Base-by-base conservation (phyloP, 2,113 vertebrate species). In the Motacilla alba region DNA sequence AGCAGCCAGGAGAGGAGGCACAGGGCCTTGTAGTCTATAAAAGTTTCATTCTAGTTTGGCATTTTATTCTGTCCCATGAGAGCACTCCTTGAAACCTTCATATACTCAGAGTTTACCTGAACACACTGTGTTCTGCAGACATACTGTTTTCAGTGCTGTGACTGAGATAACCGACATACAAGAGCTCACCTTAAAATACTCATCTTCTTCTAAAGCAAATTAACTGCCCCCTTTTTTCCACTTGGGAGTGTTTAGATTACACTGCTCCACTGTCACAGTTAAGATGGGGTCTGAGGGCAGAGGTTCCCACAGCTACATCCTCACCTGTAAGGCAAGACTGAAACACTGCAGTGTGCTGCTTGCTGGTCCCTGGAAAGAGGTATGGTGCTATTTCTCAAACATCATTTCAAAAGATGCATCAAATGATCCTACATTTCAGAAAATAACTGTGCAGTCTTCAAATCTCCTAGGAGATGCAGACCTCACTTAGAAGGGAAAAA, bases 381-480 rank as follows among this genome's bases (percentile, higher is more conserved):
- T 35, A 30, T 17, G 27, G 37, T 39, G 44, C 31, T 52, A 55
- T 33, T 88, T 83, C 56, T 83, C 64, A 75, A 66, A 56, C 11
- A 64, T 19, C 10, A 6, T 53, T 90, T 72, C 82, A 87, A 77
- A 83, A 74, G 37, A 89, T 1, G 1, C 43, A 80, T 26, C 50
- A 83, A 85, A 74, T 74, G 4, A 92, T 55, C 56, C 35, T 56
- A 1, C 31, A 89, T 76, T 83, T 86, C 88, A 90, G 56, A 88
- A 83, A 93, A 93, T n/a, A 94, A 86, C 87, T 78, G 59, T 15
- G 46, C 64, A 78, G 30, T 39, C 56, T 68, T 81, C 55, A 86
- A 77, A 77, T 92, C 83, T 94, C 87, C 82, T 92, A 94, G 90
- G 89, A 96, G 83, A 87, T 78, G 21, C 68, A 91, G 31, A 47